Evolutionary conservation across 2,797 vertebrate genomes (phyloP).

Genomic region (Pipistrellus pipistrellus): DNA sequence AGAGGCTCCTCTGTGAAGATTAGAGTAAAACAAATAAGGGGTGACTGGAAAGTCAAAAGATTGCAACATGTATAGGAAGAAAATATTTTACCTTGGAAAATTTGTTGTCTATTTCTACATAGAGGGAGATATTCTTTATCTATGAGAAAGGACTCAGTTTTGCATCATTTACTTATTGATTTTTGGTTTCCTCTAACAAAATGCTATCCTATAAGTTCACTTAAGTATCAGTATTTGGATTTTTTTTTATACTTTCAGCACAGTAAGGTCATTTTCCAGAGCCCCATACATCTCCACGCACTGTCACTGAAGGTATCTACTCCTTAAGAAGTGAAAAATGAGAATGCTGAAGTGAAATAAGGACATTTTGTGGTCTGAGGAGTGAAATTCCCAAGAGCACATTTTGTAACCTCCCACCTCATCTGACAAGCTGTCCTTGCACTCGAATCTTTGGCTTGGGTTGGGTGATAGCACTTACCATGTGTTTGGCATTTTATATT

Average conservation of each 20-base stretch:
- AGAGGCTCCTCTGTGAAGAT: neutral
- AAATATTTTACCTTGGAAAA: slow-evolving; percentile 24
- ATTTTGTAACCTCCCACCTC: neutral
- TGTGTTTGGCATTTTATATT: neutral
- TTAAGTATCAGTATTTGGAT: neutral
- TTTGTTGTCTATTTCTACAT: neutral
- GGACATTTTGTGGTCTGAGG: neutral
- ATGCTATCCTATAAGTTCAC: slow-evolving; percentile 6
- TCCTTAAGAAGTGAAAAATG: slow-evolving; percentile 65
- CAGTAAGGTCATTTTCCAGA: slow-evolving; percentile 28
- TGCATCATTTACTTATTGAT: neutral
- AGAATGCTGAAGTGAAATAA: neutral
- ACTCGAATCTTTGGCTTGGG: neutral
- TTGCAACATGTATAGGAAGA: neutral
- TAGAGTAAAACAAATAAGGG: neutral
- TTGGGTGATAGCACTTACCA: neutral
- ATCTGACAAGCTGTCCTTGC: neutral
- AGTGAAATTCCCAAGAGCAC: neutral
- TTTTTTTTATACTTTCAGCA: neutral
- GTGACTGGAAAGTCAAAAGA: neutral
- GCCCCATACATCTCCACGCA: neutral
- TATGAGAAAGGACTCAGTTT: neutral
- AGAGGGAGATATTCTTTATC: neutral
- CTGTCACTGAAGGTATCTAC: neutral
- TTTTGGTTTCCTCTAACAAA: slow-evolving; percentile 27